These are phyloP conservation scores for Apoda limacodes DNA, from an alignment of 2,888 invertebrate species.

Conservation along the genomic window DNA sequence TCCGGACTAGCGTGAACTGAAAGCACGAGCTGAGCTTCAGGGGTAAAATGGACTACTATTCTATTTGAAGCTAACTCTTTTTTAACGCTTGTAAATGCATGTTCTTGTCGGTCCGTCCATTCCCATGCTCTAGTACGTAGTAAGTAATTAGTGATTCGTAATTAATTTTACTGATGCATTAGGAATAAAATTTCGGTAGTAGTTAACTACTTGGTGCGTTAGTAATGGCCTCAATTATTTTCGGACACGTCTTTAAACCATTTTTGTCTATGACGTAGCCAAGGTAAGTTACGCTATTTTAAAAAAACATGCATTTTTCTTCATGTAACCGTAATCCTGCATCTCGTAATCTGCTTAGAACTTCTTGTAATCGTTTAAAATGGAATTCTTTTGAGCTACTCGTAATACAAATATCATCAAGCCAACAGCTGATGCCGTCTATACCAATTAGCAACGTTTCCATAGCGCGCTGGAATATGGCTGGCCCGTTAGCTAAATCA, in stretches of 20 bases:
- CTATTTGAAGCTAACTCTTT: conserved; percentile 7
- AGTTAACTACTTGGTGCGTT: conserved; percentile 10
- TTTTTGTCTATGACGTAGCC: too few relatives aligned
- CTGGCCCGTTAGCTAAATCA: too few relatives aligned
- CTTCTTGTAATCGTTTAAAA: conserved; percentile 9
- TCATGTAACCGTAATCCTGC: too few relatives aligned
- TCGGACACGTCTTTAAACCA: conserved; percentile 9
- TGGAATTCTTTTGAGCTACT: too few relatives aligned
- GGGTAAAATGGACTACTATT: conserved; percentile 17
- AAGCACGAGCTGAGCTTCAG: conserved; percentile 14
- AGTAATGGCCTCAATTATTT: conserved; percentile 12
- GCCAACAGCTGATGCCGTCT: conserved; percentile 13
- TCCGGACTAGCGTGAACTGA: conserved; percentile 18
- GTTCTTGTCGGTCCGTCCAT: conserved; percentile 6
- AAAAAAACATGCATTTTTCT: conserved; percentile 16
- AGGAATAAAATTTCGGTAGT: conserved; percentile 12
- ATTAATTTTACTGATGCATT: conserved; percentile 8
- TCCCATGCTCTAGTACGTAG: conserved; percentile 6
- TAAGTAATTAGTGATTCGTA: conserved; percentile 9
- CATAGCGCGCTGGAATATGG: conserved; percentile 17
- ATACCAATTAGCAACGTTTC: conserved; percentile 12
- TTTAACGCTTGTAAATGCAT: conserved; percentile 4
- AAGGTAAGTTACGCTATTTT: conserved; percentile 8
- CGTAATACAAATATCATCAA: conserved; percentile 14
- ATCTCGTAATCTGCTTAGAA: conserved; percentile 7